These are phyloP conservation scores for Pristionchus maxplancki DNA, from an alignment of 2,888 invertebrate species.

Conservation along the genomic window DNA sequence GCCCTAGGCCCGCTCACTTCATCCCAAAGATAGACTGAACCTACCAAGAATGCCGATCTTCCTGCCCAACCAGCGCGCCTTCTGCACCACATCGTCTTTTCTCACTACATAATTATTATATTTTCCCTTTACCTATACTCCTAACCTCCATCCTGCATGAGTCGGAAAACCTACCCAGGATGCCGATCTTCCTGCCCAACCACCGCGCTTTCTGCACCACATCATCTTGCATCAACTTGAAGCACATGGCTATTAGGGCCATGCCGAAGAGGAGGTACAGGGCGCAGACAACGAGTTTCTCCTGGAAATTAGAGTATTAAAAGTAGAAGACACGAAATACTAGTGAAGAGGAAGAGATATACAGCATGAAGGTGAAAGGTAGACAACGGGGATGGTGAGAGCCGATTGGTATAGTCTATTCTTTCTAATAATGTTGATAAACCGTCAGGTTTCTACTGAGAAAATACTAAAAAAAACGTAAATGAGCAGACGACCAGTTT, in stretches of 20 bases:
- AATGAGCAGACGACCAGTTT: background rate
- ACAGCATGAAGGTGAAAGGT: no score
- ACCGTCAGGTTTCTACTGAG: no score
- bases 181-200: constrained; percentile 77
- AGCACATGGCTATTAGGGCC: constrained; percentile 85
- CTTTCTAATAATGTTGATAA: no score
- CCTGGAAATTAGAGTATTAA: no score
- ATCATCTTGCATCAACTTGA: constrained; percentile 74
- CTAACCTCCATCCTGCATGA: no score
- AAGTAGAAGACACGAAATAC: no score
- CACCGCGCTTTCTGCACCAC: constrained; percentile 78
- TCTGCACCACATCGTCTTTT: constrained; percentile 77
- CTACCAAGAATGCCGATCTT: constrained; percentile 77
- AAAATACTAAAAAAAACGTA: no score
- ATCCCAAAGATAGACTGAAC: no score
- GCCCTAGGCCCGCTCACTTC: no score
- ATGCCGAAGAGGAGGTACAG: constrained; percentile 81
- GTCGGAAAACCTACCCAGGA: constrained; percentile 73
- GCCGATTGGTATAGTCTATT: no score
- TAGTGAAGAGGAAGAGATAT: no score
- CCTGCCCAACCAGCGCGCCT: constrained; percentile 77
- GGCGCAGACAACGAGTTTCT: constrained; percentile 77
- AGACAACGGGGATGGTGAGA: no score
- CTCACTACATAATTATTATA: background rate
- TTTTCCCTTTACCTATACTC: background rate